Conservation (phyloP, 2,113 vertebrate species). For the Macaca fascicularis region T2T-MFA8v1.1 NC_088391.1:85389501-85390000, state of each 20-base stretch:
- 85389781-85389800: background rate
- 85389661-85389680: background rate
- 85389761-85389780: conserved; percentile 1
- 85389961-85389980: background rate
- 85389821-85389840: background rate
- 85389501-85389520: too few species aligned
- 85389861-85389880: background rate
- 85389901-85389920: background rate
- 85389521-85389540: too few species aligned
- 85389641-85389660: background rate
- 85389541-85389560: too few species aligned
- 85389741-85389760: background rate
- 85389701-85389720: background rate
- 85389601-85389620: background rate
- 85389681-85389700: background rate
- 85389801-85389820: background rate
- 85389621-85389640: background rate
- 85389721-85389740: background rate
- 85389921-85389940: background rate
- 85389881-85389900: background rate
- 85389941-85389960: background rate
- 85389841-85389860: background rate
- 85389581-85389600: background rate
- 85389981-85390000: background rate
- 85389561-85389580: too few species aligned